Evolutionary conservation across 2,113 vertebrate genomes (phyloP), one percentile per base, ranked within the genome.

Genomic region (Actenoides hombroni): DNA sequence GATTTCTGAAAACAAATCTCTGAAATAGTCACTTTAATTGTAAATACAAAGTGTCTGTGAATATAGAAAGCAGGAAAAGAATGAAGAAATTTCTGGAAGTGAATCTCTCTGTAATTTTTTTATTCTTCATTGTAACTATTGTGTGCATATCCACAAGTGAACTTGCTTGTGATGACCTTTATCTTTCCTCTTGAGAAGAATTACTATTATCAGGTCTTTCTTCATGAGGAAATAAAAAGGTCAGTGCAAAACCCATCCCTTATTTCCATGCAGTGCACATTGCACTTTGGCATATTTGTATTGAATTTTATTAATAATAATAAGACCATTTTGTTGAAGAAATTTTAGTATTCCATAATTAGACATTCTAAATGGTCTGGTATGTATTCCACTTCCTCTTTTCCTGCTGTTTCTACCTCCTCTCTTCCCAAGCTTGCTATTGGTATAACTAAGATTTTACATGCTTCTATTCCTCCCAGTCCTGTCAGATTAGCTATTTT

Each of bases 131-230:
- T 82, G 56, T 90, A 86, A 94, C 94, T 21, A 73, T 82, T 92
- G 74, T 86, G 49, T 91, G 71, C 83, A 68, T 88, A 82, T 77
- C 94, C 63, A 93, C 8, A 0, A 71, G 40, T 88, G 46, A 95
- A 76, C 87, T 92, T 95, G 79, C 77, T 95, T 84, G 29, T 85
- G 87, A 67, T 96, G 95, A 96, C 95, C 94, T 97, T 97, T 92
- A 93, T 92, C 69, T 96, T 87, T 82, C 77, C 86, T 96, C 89
- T 90, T 82, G 85, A 96, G 94, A 90, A 96, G 65, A 94, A 92
- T 92, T 84, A 48, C 57, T 91, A 33, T 95, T 95, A 95, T 78
- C 68, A 59, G 40, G 70, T 77, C 75, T 94, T 90, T 83, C 63
- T 96, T 88, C 60, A 86, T 40, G 37, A 94, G 40, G 65, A 95